Percentiles rank a stretch among this genome's conserved stretches.
These are phyloP conservation scores for Oceanites oceanicus DNA, from an alignment of 2,113 vertebrate genomes.

Conservation along the genomic window DNA sequence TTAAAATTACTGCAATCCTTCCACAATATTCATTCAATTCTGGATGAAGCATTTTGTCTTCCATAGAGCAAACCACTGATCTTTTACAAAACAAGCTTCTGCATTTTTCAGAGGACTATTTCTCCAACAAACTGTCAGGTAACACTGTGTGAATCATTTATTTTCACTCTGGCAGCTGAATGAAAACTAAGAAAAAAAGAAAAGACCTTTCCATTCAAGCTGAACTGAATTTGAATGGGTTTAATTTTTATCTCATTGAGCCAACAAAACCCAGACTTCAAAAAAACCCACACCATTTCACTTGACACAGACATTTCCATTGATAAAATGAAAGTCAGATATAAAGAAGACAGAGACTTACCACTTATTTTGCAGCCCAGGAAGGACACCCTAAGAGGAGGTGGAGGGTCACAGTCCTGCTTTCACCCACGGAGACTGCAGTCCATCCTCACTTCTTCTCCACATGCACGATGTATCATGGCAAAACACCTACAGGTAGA, in stretches of 20 bases:
- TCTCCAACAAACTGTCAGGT: constrained; percentile 5
- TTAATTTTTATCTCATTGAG: background rate
- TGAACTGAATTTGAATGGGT: background rate
- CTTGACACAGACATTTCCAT: background rate
- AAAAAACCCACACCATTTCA: background rate
- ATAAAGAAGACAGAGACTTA: background rate
- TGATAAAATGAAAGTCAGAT: background rate
- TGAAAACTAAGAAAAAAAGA: background rate
- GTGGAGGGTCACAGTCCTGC: background rate
- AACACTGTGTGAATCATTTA: background rate
- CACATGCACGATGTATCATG: fast-evolving
- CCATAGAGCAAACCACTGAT: background rate
- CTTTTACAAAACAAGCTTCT: background rate
- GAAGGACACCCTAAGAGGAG: background rate
- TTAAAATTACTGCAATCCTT: background rate
- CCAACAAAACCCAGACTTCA: background rate
- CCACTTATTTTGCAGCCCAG: background rate
- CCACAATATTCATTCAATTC: background rate
- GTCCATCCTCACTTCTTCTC: background rate
- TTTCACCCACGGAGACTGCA: background rate
- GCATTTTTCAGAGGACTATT: constrained; percentile 8
- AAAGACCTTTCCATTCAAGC: background rate
- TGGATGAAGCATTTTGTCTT: background rate
- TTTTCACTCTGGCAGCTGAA: constrained; percentile 10
- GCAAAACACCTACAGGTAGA: background rate